Base-by-base conservation (phyloP, 2,797 vertebrate species). In the Synaphobranchus kaupii region DNA sequence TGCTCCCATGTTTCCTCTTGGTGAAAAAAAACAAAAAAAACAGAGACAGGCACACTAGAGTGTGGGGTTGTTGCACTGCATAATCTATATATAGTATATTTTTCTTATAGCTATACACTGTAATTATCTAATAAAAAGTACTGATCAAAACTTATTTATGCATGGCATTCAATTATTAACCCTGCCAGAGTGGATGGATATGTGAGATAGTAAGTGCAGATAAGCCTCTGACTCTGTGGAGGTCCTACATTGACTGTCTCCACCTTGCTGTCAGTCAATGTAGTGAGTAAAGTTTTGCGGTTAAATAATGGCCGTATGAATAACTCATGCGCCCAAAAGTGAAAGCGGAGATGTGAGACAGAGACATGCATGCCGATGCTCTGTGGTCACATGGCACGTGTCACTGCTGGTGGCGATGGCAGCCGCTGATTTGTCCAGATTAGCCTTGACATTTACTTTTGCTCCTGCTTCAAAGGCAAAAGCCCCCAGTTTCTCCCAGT, bases 391-490 rank as follows among this genome's bases (percentile, higher is more conserved):
- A 81, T n/a, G 34, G 15, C 47, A 50, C 9, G 47, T 50, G 78
- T n/a, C 47, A n/a, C 47, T 50, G 78, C 78, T 81, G 76, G 78
- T 81, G 78, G 78, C 44, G 7, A 81, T 44, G 47, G 78, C 44
- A 50, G 78, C 47, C 7, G 0, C 78, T 50, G 78, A 81, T 47
- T 81, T 10, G 44, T 44, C 47, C 20, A 81, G 44, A 81, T 81
- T 84, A 56, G 34, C 52, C 52, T 54, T 85, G 66, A 50, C 44
- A 48, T 71, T 73, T 50, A 6, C 44, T 48, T 20, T 85, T 13
- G 12, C 25, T 85, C 44, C 47, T 9, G 78, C 78, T 50, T 81
- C 20, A 81, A 50, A 81, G 78, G 25, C 78, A 81, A 81, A 48
- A 4, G 2, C 39, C 13, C 44, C 20, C n/a, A 22, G 15, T 22